Evolutionary conservation across 2,888 invertebrate species (phyloP).

Genomic region (Agrochola litura): DNA sequence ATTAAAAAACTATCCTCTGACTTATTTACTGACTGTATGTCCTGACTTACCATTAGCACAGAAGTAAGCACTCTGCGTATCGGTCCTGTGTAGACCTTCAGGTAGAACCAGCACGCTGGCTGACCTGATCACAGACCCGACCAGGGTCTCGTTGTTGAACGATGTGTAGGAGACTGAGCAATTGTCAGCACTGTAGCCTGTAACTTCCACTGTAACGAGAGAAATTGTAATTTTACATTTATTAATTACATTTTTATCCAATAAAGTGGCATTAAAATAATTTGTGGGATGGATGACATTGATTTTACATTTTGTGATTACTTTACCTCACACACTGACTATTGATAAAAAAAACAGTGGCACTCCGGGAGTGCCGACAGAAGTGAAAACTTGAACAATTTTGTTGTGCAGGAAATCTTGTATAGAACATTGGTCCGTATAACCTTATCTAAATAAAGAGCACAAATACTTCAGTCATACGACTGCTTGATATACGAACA

Average conservation of each 20-base stretch:
- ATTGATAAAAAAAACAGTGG: too few relatives aligned
- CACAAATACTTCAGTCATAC: background rate
- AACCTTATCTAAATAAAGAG: too few relatives aligned
- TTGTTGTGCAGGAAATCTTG: too few relatives aligned
- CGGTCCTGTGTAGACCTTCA: constrained; percentile 91
- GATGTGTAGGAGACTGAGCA: constrained; percentile 91
- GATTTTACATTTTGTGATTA: too few relatives aligned
- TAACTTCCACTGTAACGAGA: constrained; percentile 90
- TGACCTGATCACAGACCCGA: constrained; percentile 91
- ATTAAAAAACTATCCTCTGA: background rate
- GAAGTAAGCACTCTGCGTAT: constrained; percentile 93
- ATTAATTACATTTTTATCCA: too few relatives aligned
- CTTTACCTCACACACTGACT: too few relatives aligned
- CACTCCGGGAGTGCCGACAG: too few relatives aligned
- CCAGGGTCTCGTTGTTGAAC: constrained; percentile 90
- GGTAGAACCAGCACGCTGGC: constrained; percentile 91
- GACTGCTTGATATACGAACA: background rate
- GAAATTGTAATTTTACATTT: background rate
- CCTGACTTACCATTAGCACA: constrained; percentile 91
- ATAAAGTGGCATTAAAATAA: too few relatives aligned
- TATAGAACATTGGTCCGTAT: too few relatives aligned
- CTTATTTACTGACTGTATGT: background rate
- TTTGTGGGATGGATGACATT: too few relatives aligned
- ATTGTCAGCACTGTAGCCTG: constrained; percentile 92
- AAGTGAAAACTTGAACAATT: too few relatives aligned